phyloP scores from a whole-genome alignment of 2,888 invertebrate species.

The Agrochola macilenta region DNA sequence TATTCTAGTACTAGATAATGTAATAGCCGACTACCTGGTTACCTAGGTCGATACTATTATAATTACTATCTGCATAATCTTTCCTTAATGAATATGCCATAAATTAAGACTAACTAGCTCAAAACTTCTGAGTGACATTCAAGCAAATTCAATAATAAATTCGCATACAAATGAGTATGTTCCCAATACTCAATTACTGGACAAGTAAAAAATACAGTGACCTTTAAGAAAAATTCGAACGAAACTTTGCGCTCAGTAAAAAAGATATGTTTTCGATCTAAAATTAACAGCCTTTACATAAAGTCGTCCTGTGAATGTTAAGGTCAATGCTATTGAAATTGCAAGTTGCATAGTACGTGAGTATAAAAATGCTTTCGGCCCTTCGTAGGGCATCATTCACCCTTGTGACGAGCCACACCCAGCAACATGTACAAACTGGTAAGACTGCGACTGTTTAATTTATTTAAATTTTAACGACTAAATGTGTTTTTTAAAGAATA shows the following conservation, averaged over 20 bases:
- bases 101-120: constrained; percentile 35
- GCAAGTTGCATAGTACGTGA: constrained; percentile 60
- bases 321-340: constrained; percentile 73
- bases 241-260: neutral
- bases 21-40: neutral
- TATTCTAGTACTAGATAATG: neutral
- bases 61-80: constrained; percentile 1
- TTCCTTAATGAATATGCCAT: constrained; percentile 13
- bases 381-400: constrained; percentile 76
- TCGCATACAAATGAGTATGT: constrained; percentile 18
- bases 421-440: constrained; percentile 79
- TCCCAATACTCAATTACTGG: constrained; percentile 19
- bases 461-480: constrained; percentile 3
- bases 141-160: constrained; percentile 16
- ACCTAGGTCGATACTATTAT: constrained; percentile 10
- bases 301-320: constrained; percentile 65
- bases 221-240: constrained; percentile 36
- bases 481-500: constrained; percentile 6
- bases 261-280: constrained; percentile 27
- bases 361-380: constrained; percentile 73
- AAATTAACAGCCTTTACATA: constrained; percentile 57
- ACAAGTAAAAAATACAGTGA: constrained; percentile 22
- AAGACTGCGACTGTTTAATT: constrained; percentile 58
- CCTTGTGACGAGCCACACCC: constrained; percentile 68
- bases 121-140: constrained; percentile 21